A percentile compares a stretch with the other conserved stretches of the same genome.
Evolutionary conservation across 1,140 invertebrate species (phyloP).

Genomic region (Papilio glaucus): DNA sequence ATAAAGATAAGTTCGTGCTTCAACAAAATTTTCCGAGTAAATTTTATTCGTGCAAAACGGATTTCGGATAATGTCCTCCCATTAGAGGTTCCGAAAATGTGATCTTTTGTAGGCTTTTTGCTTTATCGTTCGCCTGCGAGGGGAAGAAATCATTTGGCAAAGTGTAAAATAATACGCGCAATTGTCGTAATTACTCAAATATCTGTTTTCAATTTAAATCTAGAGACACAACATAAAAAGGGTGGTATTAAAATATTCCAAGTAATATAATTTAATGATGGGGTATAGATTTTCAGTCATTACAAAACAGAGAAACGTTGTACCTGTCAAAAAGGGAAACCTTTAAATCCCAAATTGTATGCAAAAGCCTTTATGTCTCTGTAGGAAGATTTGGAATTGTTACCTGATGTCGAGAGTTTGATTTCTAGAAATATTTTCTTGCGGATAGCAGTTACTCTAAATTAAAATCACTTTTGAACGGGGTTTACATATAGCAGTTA

Average conservation of each 20-base stretch:
- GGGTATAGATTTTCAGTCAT: neutral
- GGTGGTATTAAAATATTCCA: neutral
- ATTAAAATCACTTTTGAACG: too few species aligned
- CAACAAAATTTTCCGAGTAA: constrained; percentile 62
- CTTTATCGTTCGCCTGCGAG: constrained; percentile 47
- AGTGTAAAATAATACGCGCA: constrained; percentile 34
- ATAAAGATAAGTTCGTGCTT: constrained; percentile 71
- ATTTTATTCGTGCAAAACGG: constrained; percentile 66
- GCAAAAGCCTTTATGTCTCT: neutral
- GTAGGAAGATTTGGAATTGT: too few species aligned
- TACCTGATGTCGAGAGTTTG: too few species aligned
- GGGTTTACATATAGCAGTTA: too few species aligned
- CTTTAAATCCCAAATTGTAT: neutral
- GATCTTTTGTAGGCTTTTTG: constrained; percentile 61
- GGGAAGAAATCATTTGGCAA: constrained; percentile 34
- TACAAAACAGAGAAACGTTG: neutral
- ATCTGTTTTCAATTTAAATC: neutral
- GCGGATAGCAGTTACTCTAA: too few species aligned
- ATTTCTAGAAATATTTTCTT: too few species aligned
- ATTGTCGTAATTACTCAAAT: constrained; percentile 28
- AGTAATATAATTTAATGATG: constrained; percentile 28
- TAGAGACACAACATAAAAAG: neutral
- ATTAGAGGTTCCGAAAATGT: constrained; percentile 68
- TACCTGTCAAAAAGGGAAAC: too few species aligned
- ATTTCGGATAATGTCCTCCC: constrained; percentile 69